Base-by-base conservation (phyloP, 2,113 vertebrate species). In the Alectura lathami region DNA sequence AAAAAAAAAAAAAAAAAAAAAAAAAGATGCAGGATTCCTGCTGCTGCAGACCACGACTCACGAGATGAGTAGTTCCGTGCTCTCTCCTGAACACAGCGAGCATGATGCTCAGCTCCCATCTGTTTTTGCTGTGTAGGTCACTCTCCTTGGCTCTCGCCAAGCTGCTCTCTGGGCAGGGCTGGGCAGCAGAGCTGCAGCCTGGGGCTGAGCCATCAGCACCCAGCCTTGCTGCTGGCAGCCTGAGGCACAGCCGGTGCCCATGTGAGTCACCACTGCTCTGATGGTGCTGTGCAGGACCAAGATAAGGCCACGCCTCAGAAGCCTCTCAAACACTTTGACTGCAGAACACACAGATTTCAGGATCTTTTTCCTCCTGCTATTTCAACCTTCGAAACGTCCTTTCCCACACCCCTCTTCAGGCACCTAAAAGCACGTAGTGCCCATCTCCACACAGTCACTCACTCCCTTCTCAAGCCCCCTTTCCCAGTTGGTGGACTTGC, bases 61-160 rank as follows among this genome's bases (percentile, higher is more conserved):
- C 67, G 74, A 94, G 78, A 81, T 0, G 3, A 89, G 48, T 6
- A 29, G n/a, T 86, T 77, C 67, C 8, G 5, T 26, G 59, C 72
- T 18, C n/a, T 77, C 82, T 30, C 70, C 47, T 63, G n/a, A 48
- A 63, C 70, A 34, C 72, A 70, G 67, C 32, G 50, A 83, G 66
- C 63, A 54, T 56, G 40, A 45, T 42, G 59, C 32, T 43, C 10
- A 1, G 47, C 68, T 89, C 60, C 79, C 59, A 45, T 70, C 60
- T 88, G 82, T 20, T 86, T 51, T 20, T 18, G 3, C 50, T 77
- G 88, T 89, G 59, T 88, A 91, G 93, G 91, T 96, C 91, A 94
- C 18, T 51, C 64, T 83, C n/a, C 60, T 23, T 40, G 69, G 77
- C 54, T 66, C 53, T 59, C 34, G 63, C 87, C 18, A 20, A 8